Evolutionary conservation across 2,888 invertebrate species (phyloP).

Genomic region (Cryptus armator): DNA sequence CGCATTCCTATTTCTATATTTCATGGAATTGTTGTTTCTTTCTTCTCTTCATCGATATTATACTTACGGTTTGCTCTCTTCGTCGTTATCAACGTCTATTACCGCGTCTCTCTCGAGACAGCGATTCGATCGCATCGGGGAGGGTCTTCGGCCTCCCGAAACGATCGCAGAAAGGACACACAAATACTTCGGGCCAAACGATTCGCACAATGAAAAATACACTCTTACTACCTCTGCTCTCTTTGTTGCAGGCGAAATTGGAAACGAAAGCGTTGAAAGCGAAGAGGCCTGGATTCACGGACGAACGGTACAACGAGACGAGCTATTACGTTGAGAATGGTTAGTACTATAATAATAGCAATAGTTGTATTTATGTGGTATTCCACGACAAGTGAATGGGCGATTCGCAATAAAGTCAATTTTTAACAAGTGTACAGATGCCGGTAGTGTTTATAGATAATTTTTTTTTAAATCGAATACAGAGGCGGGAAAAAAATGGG

Average conservation of each 20-base stretch:
- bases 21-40: neutral
- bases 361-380: neutral
- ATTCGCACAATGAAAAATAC: constrained; percentile 32
- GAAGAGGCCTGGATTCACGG: constrained; percentile 96
- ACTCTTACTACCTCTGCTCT: constrained; percentile 45
- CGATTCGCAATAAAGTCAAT: neutral
- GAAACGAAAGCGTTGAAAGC: constrained; percentile 96
- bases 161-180: constrained; percentile 10
- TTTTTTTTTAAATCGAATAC: neutral
- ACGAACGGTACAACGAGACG: constrained; percentile 97
- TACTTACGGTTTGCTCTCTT: neutral
- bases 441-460: too few relatives aligned
- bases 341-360: constrained; percentile 85
- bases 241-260: constrained; percentile 93
- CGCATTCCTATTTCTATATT: neutral
- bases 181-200: neutral
- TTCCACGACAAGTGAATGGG: constrained; percentile 16
- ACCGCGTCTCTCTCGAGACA: constrained; percentile 22
- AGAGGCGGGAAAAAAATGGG: neutral
- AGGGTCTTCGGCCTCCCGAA: neutral
- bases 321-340: constrained; percentile 98
- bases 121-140: constrained; percentile 11
- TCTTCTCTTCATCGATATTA: neutral
- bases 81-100: constrained; percentile 28
- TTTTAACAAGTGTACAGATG: too few relatives aligned